Evolutionary conservation across 2,797 vertebrate genomes (phyloP), one percentile per base, ranked within the genome.

Genomic region (Sebastes variabilis): DNA sequence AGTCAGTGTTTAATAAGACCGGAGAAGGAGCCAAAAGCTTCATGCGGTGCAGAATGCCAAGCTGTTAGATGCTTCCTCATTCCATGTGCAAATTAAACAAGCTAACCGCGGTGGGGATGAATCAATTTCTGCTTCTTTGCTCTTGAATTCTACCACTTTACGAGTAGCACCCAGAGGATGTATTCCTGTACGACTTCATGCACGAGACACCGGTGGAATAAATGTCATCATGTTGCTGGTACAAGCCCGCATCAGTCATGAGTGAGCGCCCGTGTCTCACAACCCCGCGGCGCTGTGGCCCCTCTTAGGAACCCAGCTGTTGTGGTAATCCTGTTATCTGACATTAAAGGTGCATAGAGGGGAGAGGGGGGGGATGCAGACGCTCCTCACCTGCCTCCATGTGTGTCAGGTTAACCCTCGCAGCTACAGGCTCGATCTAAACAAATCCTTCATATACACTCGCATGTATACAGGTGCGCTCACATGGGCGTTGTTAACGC

Each of bases 311-410:
- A 49, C 67, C 81, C 79, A 76, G 86, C 86, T 80, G 86, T 78
- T 78, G 82, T 61, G 72, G 79, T 92, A 87, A 94, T 91, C 87
- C 68, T 81, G 80, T 93, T 89, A 92, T 89, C 84, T 89, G 54
- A 74, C 60, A 64, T 77, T 88, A 84, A 79, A 83, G 67, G 77
- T 75, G 75, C 36, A 38, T 42, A 38, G 73, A 3, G 9, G 3
- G 1, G 10, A 4, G 25, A 2, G 18, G 30, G 49, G 20, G 30
- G 49, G 64, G 87, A 87, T 68, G 64, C 77, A 65, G 77, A 85
- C 54, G 30, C 61, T 66, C 61, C 72, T 70, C 73, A 75, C 81
- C 86, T 20, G 78, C 65, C 55, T 56, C 52, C 46, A 9, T 8
- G 70, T 62, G 80, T 70, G 82, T 52, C 82, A 72, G 73, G 65